Conservation (phyloP, 2,888 invertebrate genomes). For the Oxytorus armatus region DNA sequence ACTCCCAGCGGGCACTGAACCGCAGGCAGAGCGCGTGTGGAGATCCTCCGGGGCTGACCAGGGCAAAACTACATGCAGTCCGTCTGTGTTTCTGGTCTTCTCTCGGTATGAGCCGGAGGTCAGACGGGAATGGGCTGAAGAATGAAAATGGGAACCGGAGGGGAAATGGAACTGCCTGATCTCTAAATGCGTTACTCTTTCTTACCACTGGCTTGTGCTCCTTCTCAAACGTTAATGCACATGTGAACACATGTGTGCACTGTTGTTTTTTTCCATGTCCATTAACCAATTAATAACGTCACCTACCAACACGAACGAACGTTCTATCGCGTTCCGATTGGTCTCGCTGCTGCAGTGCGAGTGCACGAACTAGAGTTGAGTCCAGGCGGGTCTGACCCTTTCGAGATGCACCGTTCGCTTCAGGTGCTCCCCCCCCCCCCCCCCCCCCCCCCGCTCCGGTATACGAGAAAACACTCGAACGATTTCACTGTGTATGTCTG, state of each 20-base stretch:
- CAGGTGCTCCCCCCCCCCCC: constrained; percentile 19
- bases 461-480: constrained; percentile 14
- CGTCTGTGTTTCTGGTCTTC: constrained; percentile 23
- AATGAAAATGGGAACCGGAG: constrained; percentile 23
- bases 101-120: constrained; percentile 66
- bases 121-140: constrained; percentile 63
- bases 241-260: constrained; percentile 40
- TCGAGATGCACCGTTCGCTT: constrained; percentile 38
- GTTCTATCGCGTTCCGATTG: constrained; percentile 47
- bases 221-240: constrained; percentile 58
- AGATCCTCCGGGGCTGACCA: constrained; percentile 35
- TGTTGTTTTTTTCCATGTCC: constrained; percentile 71
- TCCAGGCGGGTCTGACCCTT: constrained; percentile 20
- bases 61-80: constrained; percentile 37
- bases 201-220: constrained; percentile 60
- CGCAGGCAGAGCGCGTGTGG: constrained; percentile 53
- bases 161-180: constrained; percentile 51
- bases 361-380: constrained; percentile 24
- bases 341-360: constrained; percentile 46
- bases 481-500: neutral
- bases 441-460: constrained; percentile 10
- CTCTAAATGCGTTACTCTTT: constrained; percentile 58
- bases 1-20: constrained; percentile 57
- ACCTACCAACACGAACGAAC: constrained; percentile 70
- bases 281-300: constrained; percentile 82